Evolutionary conservation across 2,113 vertebrate species (phyloP).

Genomic region (Hyla sarda): DNA sequence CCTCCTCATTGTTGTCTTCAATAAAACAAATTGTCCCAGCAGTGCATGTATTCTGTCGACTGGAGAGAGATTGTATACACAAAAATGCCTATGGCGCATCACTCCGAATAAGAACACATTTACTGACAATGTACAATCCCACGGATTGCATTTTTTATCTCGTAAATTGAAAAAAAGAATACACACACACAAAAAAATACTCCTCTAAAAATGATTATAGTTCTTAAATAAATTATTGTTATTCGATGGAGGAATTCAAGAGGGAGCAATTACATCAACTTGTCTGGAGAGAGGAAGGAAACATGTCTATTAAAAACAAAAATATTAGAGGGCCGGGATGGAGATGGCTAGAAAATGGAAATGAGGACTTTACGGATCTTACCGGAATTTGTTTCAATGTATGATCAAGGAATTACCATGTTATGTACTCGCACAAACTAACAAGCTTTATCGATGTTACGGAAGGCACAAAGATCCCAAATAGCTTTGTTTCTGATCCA

Average conservation of each 20-base stretch:
- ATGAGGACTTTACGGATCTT: neutral
- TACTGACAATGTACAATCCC: slow-evolving; percentile 18
- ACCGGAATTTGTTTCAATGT: neutral
- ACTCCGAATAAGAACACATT: slow-evolving; percentile 2
- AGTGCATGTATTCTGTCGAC: neutral
- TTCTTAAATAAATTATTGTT: slow-evolving; percentile 13
- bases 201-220: slow-evolving; percentile 1
- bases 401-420: neutral
- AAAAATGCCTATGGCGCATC: slow-evolving; percentile 3
- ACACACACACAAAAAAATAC: neutral
- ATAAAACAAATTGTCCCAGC: slow-evolving; percentile 30
- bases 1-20: slow-evolving; percentile 18
- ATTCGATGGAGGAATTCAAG: slow-evolving; percentile 15
- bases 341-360: slow-evolving; percentile 18
- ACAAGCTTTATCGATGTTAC: neutral
- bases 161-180: neutral
- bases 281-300: neutral
- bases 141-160: neutral
- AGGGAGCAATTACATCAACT: slow-evolving; percentile 4
- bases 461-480: too few species aligned
- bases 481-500: neutral
- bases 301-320: neutral
- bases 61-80: neutral
- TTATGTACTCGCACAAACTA: neutral
- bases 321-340: neutral